These are phyloP conservation scores for Semicossyphus pulcher DNA, from an alignment of 2,113 vertebrate genomes.

Conservation along the genomic window DNA sequence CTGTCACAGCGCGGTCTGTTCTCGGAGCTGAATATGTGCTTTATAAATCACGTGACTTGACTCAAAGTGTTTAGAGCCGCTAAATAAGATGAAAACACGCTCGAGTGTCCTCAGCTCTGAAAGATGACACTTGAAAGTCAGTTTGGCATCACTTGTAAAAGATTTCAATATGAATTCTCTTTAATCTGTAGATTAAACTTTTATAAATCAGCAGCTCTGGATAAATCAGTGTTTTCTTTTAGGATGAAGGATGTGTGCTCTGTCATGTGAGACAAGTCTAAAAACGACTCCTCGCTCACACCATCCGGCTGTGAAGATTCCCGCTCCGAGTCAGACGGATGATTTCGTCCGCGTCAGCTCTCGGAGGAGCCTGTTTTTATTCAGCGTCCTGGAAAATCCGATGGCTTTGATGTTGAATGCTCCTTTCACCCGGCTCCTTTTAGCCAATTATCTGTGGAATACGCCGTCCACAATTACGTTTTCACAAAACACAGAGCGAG, in stretches of 20 bases:
- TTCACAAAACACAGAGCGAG: constrained; percentile 12
- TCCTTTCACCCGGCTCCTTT: constrained; percentile 34
- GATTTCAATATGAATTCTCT: background rate
- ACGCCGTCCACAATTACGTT: constrained; percentile 1
- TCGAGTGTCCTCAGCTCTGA: background rate
- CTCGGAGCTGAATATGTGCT: too few species aligned
- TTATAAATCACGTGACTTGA: background rate
- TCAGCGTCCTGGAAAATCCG: constrained; percentile 26
- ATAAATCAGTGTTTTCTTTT: background rate
- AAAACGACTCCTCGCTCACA: background rate
- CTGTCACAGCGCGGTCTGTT: too few species aligned
- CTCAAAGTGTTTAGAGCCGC: too few species aligned
- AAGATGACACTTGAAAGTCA: background rate
- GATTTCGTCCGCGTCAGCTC: constrained; percentile 14
- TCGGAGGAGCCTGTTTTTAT: constrained; percentile 2
- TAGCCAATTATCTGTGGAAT: constrained; percentile 35
- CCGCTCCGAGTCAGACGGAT: constrained; percentile 2
- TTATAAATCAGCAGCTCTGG: background rate
- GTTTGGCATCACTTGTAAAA: background rate
- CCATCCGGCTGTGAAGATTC: background rate
- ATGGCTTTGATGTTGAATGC: constrained; percentile 48
- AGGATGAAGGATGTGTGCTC: background rate
- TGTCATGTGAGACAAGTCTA: background rate
- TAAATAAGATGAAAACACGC: too few species aligned
- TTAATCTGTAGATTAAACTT: background rate